Conservation (phyloP, 1,140 invertebrate species). For the Anastrepha obliqua region DNA sequence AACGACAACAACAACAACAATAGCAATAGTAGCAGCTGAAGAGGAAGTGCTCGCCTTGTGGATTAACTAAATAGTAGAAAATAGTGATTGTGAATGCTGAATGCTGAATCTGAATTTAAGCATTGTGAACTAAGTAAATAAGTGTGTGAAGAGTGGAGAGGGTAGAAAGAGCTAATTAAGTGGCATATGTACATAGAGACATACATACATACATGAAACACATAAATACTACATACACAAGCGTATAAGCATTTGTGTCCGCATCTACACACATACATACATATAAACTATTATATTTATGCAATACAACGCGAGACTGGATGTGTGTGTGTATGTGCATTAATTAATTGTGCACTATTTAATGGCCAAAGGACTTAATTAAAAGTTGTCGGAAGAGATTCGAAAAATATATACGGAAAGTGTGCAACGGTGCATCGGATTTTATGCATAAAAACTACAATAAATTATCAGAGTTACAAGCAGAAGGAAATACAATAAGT, state of each 20-base stretch:
- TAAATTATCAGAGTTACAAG: neutral
- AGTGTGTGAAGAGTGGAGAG: neutral
- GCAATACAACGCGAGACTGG: neutral
- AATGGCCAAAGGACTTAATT: conserved; percentile 52
- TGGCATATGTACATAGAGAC: conserved; percentile 20
- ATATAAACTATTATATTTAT: neutral
- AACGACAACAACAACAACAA: conserved; percentile 28
- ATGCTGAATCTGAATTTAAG: neutral
- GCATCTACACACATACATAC: neutral
- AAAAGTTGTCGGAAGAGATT: conserved; percentile 18
- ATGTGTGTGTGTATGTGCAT: conserved; percentile 2
- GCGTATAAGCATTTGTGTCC: neutral
- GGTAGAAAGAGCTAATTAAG: conserved; percentile 34
- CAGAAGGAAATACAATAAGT: neutral
- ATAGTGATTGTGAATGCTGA: conserved; percentile 23
- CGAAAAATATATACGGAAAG: neutral
- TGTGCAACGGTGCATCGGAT: neutral
- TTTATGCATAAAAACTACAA: neutral
- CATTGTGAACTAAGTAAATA: neutral
- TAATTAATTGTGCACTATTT: conserved; percentile 51
- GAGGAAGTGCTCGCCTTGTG: conserved; percentile 35
- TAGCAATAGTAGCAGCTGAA: conserved; percentile 33
- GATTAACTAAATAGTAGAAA: conserved; percentile 25
- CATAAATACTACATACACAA: neutral
- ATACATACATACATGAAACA: conserved; percentile 2